Percentiles rank a stretch among this genome's conserved stretches.
Conservation (phyloP, 2,113 vertebrate species). For the Leptocoma aspasia region DNA sequence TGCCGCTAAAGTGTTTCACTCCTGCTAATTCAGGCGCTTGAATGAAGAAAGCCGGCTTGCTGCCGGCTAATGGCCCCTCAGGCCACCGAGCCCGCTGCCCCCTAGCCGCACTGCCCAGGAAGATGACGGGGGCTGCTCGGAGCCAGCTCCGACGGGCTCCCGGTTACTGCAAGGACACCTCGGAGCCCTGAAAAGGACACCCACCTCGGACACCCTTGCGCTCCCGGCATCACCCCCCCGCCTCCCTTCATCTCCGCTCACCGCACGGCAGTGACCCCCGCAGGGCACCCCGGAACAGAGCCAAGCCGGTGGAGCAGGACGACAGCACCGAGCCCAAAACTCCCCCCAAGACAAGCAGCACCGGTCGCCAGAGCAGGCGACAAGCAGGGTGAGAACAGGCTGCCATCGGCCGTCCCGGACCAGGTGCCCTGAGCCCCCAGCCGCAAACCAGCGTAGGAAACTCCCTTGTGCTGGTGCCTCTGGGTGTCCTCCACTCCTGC, state of each 20-base stretch:
- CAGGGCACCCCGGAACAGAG: not conserved
- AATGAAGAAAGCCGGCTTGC: not conserved
- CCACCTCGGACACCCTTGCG: not conserved
- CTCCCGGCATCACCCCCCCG: not conserved
- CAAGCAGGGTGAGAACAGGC: not conserved
- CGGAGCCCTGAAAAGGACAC: not conserved
- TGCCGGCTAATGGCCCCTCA: not conserved
- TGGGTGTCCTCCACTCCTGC: not conserved
- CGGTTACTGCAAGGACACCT: not conserved
- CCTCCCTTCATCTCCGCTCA: not conserved
- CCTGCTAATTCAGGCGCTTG: slow-evolving; percentile 38
- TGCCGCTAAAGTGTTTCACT: slow-evolving; percentile 69
- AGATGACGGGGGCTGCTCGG: not conserved
- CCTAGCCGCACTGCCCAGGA: not conserved
- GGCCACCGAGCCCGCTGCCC: not conserved
- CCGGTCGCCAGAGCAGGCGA: not conserved
- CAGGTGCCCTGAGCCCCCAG: not conserved
- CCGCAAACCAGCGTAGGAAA: not conserved
- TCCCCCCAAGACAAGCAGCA: not conserved
- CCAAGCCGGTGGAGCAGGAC: not conserved
- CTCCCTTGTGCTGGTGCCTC: not conserved
- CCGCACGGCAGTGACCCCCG: not conserved
- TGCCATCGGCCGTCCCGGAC: not conserved
- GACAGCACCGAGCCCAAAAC: not conserved
- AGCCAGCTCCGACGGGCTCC: not conserved